These are phyloP conservation scores for Nannoperca obscura DNA, from an alignment of 2,797 vertebrate genomes.

Conservation along the genomic window DNA sequence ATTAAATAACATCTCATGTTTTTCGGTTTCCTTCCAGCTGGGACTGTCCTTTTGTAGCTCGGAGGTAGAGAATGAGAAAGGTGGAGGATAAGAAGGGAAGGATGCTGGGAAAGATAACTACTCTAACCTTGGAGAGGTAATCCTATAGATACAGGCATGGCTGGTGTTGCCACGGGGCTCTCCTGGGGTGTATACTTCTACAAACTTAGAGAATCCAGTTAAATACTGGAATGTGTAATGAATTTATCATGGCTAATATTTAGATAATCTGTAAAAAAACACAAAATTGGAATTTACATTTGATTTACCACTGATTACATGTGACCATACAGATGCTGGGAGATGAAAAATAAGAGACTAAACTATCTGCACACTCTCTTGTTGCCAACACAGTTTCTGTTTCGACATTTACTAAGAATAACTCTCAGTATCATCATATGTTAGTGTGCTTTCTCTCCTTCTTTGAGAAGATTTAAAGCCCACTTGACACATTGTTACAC, in stretches of 20 bases:
- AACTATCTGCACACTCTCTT: not conserved
- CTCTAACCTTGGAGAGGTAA: constrained; percentile 63
- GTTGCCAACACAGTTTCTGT: not conserved
- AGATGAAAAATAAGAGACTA: not conserved
- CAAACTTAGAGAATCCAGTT: not conserved
- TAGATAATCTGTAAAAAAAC: not conserved
- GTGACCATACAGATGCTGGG: not conserved
- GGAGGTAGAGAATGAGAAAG: constrained; percentile 17
- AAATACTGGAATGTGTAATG: not conserved
- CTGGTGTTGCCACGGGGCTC: not conserved
- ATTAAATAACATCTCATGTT: constrained; percentile 40
- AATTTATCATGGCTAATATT: not conserved
- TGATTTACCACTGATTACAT: not conserved
- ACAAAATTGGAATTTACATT: not conserved
- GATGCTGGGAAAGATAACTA: constrained; percentile 42
- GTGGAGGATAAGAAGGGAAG: constrained; percentile 31
- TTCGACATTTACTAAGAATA: not conserved
- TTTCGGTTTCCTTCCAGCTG: constrained; percentile 38
- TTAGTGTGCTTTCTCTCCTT: not conserved
- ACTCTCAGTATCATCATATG: not conserved
- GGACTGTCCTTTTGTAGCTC: constrained; percentile 16
- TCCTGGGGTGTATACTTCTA: not conserved
- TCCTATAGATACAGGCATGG: constrained; percentile 24
- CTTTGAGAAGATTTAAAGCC: not conserved
- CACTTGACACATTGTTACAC: not conserved